These are phyloP conservation scores for Aphelenchoides fujianensis DNA, from an alignment of 1,140 invertebrate species.

Conservation along the genomic window DNA sequence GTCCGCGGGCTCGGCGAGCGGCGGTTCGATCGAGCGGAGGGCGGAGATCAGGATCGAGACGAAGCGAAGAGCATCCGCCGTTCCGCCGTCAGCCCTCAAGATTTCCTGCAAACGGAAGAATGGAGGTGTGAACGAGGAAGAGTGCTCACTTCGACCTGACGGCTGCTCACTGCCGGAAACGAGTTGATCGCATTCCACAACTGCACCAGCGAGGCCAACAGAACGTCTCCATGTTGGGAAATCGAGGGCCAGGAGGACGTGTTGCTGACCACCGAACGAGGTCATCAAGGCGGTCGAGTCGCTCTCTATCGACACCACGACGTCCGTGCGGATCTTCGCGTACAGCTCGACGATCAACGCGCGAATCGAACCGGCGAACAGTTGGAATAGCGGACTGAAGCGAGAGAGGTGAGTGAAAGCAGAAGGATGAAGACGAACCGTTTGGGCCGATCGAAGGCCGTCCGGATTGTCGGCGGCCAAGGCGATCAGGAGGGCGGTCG, in stretches of 20 bases:
- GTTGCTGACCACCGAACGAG: neutral
- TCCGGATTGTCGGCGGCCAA: neutral
- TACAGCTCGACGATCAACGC: neutral
- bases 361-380: neutral
- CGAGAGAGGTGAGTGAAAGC: neutral
- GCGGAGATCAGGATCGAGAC: constrained; percentile 1
- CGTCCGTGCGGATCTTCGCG: neutral
- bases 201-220: neutral
- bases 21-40: neutral
- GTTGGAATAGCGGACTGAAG: neutral
- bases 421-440: neutral
- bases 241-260: neutral
- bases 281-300: neutral
- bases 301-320: neutral
- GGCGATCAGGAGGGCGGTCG: neutral
- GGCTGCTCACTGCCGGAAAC: too few species aligned
- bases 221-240: neutral
- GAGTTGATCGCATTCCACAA: constrained; percentile 1
- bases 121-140: too few species aligned
- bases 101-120: too few species aligned
- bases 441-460: neutral
- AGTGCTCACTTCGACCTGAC: too few species aligned
- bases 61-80: neutral
- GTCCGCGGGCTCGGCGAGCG: neutral
- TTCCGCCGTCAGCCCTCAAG: neutral